These are phyloP conservation scores for Colistium nudipinnis DNA, from an alignment of 2,113 vertebrate species.

Conservation along the genomic window DNA sequence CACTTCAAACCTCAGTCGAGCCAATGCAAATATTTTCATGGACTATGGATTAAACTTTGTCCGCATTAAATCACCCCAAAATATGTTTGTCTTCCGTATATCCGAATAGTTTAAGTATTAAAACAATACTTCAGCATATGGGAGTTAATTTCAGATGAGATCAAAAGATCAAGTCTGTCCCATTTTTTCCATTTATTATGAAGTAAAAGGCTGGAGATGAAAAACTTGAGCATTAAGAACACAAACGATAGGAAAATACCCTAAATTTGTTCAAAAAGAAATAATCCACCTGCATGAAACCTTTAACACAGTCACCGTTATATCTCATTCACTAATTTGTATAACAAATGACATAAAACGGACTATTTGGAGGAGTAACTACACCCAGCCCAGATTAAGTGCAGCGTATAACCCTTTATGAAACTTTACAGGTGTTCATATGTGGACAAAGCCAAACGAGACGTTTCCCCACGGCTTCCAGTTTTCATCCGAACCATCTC, in stretches of 20 bases:
- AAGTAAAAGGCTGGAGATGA: not conserved
- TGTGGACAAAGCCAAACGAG: not conserved
- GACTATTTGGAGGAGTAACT: not conserved
- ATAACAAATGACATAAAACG: not conserved
- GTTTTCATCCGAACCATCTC: not conserved
- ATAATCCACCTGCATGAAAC: not conserved
- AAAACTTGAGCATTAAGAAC: not conserved
- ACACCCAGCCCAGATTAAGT: not conserved
- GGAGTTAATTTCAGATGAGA: too few relatives aligned
- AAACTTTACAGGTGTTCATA: not conserved
- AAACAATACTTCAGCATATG: not conserved
- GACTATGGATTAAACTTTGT: not conserved
- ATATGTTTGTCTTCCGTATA: not conserved
- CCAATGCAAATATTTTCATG: slow-evolving; percentile 25
- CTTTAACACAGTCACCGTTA: not conserved
- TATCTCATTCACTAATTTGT: not conserved
- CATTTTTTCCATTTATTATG: not conserved
- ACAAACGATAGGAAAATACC: not conserved
- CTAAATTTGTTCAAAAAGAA: not conserved
- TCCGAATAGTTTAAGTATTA: too few relatives aligned
- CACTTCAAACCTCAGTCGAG: slow-evolving; percentile 40
- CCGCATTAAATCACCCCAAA: slow-evolving; percentile 3
- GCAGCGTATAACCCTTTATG: not conserved
- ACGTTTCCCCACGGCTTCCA: not conserved
- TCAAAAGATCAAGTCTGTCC: too few relatives aligned